A percentile compares a stretch with the other conserved stretches of the same genome.
Conservation (phyloP, 1,140 invertebrate species). For the Oreohelix idahoensis region DNA sequence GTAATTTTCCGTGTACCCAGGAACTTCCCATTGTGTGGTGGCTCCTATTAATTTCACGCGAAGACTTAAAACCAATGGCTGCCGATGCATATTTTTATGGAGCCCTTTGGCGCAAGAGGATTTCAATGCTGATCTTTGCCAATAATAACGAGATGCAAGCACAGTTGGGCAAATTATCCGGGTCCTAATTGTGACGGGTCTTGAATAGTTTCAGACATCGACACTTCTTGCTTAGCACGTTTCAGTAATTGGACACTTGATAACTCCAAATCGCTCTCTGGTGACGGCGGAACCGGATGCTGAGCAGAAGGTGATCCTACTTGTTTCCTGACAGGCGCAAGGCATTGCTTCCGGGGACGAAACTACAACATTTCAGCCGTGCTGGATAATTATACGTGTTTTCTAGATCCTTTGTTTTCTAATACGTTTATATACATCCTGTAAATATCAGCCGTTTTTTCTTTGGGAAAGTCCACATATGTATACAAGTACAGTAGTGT, state of each 20-base stretch:
- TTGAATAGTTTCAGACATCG: constrained; percentile 34
- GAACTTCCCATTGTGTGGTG: neutral
- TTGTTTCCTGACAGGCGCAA: constrained; percentile 42
- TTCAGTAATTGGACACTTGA: constrained; percentile 40
- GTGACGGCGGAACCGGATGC: constrained; percentile 30
- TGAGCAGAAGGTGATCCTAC: constrained; percentile 29
- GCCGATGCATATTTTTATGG: neutral
- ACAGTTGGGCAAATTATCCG: constrained; percentile 24
- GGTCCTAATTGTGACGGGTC: constrained; percentile 28
- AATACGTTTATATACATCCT: neutral
- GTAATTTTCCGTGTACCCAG: too few species aligned
- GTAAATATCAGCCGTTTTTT: neutral
- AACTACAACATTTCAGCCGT: constrained; percentile 3
- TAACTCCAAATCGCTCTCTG: constrained; percentile 19
- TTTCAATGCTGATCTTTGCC: constrained; percentile 14
- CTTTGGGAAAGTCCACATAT: too few species aligned
- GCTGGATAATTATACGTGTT: neutral
- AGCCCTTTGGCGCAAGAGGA: neutral
- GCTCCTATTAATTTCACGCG: neutral
- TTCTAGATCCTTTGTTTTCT: neutral
- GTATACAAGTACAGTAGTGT: too few species aligned
- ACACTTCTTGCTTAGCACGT: constrained; percentile 20
- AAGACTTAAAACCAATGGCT: neutral
- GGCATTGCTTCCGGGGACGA: neutral
- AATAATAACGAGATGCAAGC: neutral